Base-by-base conservation (phyloP, 2,888 invertebrate species). In the Phymatocera aterrima region DNA sequence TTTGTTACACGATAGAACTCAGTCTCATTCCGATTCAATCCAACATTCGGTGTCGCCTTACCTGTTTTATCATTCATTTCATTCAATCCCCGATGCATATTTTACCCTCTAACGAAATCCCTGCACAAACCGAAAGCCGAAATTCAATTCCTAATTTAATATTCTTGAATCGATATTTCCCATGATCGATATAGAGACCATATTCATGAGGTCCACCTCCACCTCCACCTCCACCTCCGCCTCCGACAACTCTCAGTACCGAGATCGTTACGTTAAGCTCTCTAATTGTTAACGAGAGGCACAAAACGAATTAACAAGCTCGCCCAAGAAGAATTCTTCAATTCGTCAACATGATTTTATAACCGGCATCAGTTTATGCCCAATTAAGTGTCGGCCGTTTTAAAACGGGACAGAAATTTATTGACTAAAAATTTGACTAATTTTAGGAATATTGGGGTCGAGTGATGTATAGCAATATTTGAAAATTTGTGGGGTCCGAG, bases 191-290 rank as follows among this genome's bases (percentile, higher is more conserved):
- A n/a, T n/a, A 48, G 18, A 65, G 60, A 24, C 70, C 34, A 54
- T 79, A 79, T 79, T 80, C 79, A 78, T 77, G 79, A 77, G 78
- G 15, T n/a, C n/a, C 51, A 48, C 74, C 34, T 77, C 34, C n/a
- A 15, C 57, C 34, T 51, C n/a, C n/a, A 51, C 24, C 43, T 24
- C 12, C 24, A 6, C 3, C 48, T 6, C 31, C 18, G 24, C n/a
- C 5, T 65, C 12, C 64, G 18, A n/a, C 37, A 18, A 10, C 40
- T n/a, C 10, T 43, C n/a, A 43, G 6, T 46, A 2, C 68, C 43
- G 57, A 57, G 68, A 34, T 51, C 51, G 48, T 72, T 51, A 51
- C 48, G 31, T 51, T 34, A 18, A 31, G 51, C 72, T 51, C 51
- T 72, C 72, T 72, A 51, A 72, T 72, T 72, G 72, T 31, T 72